Base-by-base conservation (phyloP, 1,140 invertebrate species). In the Hormaphis cornu region DNA sequence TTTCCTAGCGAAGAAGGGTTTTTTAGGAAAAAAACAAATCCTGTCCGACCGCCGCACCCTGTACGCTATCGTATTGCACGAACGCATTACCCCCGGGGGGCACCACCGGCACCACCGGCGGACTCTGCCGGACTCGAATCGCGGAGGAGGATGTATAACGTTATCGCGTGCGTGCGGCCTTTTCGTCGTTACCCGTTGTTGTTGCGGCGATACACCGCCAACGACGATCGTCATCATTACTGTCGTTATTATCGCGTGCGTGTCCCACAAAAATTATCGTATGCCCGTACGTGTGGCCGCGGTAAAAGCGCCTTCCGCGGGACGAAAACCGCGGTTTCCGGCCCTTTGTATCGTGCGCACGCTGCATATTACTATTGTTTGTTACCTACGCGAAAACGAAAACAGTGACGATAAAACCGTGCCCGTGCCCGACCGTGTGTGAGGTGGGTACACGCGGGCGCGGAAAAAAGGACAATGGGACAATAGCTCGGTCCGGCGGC, bases 311-410 rank as follows among this genome's bases (percentile, higher is more conserved):
- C 18, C 18, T n/a, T 46, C 24, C 48, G 46, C 26, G 30, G 59
- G 59, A 33, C 42, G 8, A 63, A 63, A 63, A 63, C 59, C 59
- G 59, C 59, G 59, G 33, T 48, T 63, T 63, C 59, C 59, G 42
- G 59, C 28, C 44, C 12, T 56, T 56, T 56, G 37, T 12, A 33
- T 20, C 16, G 30, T 16, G 9, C 53, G 14, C 53, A n/a, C 50
- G 10, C 52, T 8, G n/a, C n/a, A n/a, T n/a, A n/a, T n/a, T n/a
- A n/a, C n/a, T n/a, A n/a, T n/a, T n/a, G n/a, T n/a, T n/a, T n/a
- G n/a, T n/a, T n/a, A n/a, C n/a, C n/a, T n/a, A n/a, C n/a, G n/a
- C n/a, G n/a, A n/a, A n/a, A n/a, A n/a, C n/a, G 14, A 28, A 30
- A 53, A 53, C 52, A 18, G 52, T 53, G 30, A 53, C 52, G 22